Percentiles rank a stretch among this genome's conserved stretches.
Conservation (phyloP, 2,888 invertebrate species). For the Nephrotoma guestfalica region DNA sequence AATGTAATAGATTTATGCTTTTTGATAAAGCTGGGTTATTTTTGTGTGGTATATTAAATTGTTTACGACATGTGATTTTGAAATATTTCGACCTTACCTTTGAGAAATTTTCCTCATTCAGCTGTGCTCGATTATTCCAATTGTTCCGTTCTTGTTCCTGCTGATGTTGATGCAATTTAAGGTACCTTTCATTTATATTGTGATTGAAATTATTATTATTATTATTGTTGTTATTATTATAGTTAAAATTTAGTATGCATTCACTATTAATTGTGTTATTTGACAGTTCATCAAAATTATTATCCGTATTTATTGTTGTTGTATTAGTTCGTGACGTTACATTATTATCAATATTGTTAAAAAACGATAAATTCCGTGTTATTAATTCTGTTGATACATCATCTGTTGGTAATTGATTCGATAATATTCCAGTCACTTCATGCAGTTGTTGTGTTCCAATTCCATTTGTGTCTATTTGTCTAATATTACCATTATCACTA, state of each 20-base stretch:
- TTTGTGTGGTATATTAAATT: neutral
- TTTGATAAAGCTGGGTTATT: neutral
- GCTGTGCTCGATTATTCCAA: neutral
- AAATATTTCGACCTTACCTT: slow-evolving; percentile 2
- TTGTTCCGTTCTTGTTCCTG: neutral
- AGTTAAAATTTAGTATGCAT: neutral
- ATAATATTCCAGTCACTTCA: neutral
- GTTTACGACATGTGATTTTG: neutral
- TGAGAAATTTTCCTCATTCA: slow-evolving; percentile 8
- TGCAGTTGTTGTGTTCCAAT: neutral
- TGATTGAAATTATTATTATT: neutral
- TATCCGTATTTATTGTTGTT: neutral
- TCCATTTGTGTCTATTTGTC: neutral
- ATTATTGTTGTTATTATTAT: neutral
- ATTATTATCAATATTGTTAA: neutral
- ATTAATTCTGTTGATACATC: neutral
- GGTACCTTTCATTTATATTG: neutral
- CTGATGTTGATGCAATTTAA: neutral
- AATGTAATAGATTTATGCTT: neutral
- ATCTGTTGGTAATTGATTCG: neutral
- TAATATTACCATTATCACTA: neutral
- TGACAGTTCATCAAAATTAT: neutral
- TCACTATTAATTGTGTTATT: neutral
- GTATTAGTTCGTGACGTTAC: neutral
- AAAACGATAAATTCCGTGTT: neutral